Evolutionary conservation across 2,113 vertebrate species (phyloP).

Genomic region (Aegithalos caudatus): DNA sequence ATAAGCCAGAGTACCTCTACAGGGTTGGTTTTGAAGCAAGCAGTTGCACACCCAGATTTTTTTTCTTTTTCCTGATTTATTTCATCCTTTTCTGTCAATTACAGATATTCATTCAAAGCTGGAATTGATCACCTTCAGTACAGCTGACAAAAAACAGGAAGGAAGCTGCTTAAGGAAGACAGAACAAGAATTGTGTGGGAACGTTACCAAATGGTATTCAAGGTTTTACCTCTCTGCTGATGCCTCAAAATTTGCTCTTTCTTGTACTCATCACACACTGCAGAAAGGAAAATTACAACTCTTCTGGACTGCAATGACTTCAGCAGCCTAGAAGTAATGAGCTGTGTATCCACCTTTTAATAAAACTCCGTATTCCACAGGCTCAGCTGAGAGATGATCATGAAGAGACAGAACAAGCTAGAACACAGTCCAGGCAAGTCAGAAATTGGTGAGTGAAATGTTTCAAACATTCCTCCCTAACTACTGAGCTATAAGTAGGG

Average conservation of each 20-base stretch:
- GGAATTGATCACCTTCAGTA: neutral
- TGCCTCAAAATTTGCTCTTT: neutral
- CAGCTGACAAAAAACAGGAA: neutral
- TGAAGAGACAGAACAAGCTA: neutral
- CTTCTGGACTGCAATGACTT: neutral
- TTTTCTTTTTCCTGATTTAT: neutral
- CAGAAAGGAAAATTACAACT: neutral
- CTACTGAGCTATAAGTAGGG: neutral
- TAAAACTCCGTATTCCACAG: neutral
- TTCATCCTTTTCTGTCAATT: neutral
- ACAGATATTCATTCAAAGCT: neutral
- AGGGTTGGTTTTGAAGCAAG: neutral
- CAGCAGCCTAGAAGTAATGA: neutral
- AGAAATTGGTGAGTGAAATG: neutral
- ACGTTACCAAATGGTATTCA: neutral
- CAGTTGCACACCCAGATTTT: neutral
- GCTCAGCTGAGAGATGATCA: neutral
- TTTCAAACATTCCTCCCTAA: neutral
- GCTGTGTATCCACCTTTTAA: neutral
- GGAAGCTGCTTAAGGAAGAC: neutral
- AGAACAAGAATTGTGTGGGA: neutral
- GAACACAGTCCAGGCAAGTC: neutral
- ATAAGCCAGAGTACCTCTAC: neutral
- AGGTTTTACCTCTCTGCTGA: neutral
- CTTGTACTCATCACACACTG: neutral